phyloP scores from a whole-genome alignment of 2,113 vertebrate species.

The Tor tambroides region DNA sequence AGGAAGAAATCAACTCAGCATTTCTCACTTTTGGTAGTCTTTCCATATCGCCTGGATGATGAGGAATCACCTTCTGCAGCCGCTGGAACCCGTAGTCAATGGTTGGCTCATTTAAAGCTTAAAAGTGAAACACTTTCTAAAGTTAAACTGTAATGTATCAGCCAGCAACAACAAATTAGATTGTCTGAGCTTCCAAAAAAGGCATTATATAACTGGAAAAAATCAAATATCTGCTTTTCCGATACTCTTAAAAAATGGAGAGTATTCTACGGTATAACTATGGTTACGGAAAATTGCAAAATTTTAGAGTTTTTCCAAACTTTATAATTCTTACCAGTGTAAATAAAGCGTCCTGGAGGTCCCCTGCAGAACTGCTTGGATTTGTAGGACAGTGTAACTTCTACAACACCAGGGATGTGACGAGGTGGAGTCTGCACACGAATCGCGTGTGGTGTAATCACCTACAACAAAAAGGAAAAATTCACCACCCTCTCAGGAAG shows the following conservation, averaged over 20 bases:
- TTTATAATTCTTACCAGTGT: conserved; percentile 76
- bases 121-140: neutral
- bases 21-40: conserved; percentile 14
- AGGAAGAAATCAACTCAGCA: neutral
- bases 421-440: conserved; percentile 84
- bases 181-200: neutral
- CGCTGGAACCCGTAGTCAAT: conserved; percentile 34
- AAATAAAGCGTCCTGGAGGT: conserved; percentile 84
- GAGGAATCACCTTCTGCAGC: conserved; percentile 21
- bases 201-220: neutral
- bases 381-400: conserved; percentile 87
- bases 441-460: conserved; percentile 76
- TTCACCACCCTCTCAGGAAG: neutral
- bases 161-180: neutral
- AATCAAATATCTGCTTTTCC: neutral
- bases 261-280: neutral
- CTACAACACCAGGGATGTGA: conserved; percentile 86
- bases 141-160: neutral
- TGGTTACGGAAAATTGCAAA: neutral
- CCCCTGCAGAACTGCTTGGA: conserved; percentile 89
- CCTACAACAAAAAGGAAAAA: conserved; percentile 69
- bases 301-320: neutral
- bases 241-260: neutral
- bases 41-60: conserved; percentile 1
- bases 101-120: conserved; percentile 36